Base-by-base conservation (phyloP, 2,113 vertebrate genomes). In the Ceyx margarethae region DNA sequence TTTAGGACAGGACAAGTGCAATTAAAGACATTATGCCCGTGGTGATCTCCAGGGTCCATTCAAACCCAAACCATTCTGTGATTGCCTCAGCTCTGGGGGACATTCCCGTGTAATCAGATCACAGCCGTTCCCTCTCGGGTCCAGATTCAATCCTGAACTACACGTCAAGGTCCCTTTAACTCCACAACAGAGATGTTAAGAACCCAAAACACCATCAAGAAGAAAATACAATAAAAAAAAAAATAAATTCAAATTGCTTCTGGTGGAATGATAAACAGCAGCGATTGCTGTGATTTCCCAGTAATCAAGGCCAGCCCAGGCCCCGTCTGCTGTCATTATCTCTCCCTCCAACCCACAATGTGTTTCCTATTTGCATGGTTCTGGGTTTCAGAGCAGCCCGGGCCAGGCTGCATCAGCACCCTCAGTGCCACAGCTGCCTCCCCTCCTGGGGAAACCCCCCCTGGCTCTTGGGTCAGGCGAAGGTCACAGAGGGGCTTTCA, bases 291-390 rank as follows among this genome's bases (percentile, higher is more conserved):
- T 78, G 94, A 95, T 95, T 96, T 35, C 60, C 81, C 89, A 45
- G 69, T 96, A 97, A 97, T 96, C 90, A 97, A 93, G 96, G 94
- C 94, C 96, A 96, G 94, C 81, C 84, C 2, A 1, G 15, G 68
- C 13, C 76, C 91, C 2, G 90, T 96, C 96, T 87, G 84, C 53
- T 93, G 93, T 50, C 62, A 89, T 96, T 96, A 95, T 96, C 94
- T 94, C 91, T 88, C 74, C 78, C 82, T 60, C 89, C 95, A 94
- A 93, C 87, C 86, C 81, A 73, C 93, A 95, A 94, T 96, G 94
- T 97, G 96, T 91, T 97, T 97, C 81, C 60, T 22, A 95, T 97
- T 96, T 97, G 85, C 33, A 66, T 42, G 71, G 62, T 28, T 95
- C 79, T 81, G 85, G 21, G 53, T 76, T 93, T 94, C 88, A 78